phyloP scores from a whole-genome alignment of 2,113 vertebrate genomes.

The Myotis yumanensis region DNA sequence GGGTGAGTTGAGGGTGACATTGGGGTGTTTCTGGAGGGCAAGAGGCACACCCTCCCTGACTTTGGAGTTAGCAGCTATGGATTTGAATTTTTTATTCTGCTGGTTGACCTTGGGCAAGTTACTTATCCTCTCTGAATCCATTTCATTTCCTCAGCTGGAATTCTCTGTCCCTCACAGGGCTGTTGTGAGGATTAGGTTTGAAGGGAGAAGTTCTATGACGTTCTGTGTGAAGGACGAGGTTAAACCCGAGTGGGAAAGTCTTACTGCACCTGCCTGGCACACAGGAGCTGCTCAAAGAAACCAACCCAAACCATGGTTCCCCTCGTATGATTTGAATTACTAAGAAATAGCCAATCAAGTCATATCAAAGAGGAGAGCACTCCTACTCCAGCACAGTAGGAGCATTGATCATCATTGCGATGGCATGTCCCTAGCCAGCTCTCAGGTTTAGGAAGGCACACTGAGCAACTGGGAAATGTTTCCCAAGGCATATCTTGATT shows the following conservation, averaged over 20 bases:
- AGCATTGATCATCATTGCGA: background rate
- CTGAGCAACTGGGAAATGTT: background rate
- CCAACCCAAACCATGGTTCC: background rate
- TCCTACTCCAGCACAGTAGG: background rate
- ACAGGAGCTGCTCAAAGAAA: background rate
- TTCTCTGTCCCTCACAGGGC: background rate
- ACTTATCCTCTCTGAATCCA: background rate
- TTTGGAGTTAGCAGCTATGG: background rate
- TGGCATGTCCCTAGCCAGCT: background rate
- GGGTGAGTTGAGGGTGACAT: background rate
- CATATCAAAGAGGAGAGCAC: background rate
- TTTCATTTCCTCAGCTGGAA: background rate
- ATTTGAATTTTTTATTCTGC: slow-evolving; percentile 12
- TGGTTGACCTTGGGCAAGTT: background rate
- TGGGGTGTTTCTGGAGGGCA: background rate
- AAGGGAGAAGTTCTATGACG: background rate
- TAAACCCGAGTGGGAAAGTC: background rate
- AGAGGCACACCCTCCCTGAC: background rate
- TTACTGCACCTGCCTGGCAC: background rate
- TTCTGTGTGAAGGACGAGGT: background rate
- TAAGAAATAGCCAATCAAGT: background rate
- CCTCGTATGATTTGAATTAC: background rate
- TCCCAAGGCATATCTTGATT: background rate
- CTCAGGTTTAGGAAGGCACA: background rate
- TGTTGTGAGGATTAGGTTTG: background rate